Percentiles rank a stretch among this genome's conserved stretches.
These are phyloP conservation scores for Panthera leo DNA, from an alignment of 2,113 vertebrate genomes.

Conservation along the genomic window DNA sequence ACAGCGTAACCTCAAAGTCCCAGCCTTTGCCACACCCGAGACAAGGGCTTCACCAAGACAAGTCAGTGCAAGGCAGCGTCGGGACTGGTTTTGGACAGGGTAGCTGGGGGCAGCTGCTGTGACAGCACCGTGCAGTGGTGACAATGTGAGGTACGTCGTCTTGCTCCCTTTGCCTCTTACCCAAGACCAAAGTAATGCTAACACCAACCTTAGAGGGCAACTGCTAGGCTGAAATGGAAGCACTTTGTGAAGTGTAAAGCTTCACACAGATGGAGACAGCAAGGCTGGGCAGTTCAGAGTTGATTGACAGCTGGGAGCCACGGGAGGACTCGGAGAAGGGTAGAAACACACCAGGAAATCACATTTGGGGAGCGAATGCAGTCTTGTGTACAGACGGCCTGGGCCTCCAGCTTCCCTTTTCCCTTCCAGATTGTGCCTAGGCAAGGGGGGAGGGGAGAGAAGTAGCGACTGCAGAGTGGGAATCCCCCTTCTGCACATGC, in stretches of 20 bases:
- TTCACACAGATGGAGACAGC: background rate
- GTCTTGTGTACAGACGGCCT: background rate
- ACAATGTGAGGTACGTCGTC: background rate
- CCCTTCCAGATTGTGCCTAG: background rate
- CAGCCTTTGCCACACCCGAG: background rate
- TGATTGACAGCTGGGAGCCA: background rate
- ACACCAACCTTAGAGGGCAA: background rate
- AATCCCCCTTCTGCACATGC: background rate
- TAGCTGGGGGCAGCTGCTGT: too few relatives aligned
- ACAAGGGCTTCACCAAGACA: too few relatives aligned
- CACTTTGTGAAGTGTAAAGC: background rate
- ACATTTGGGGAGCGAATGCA: background rate
- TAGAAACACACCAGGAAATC: background rate
- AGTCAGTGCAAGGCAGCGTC: too few relatives aligned
- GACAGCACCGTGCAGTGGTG: background rate
- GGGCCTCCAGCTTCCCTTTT: background rate
- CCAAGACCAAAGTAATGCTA: background rate
- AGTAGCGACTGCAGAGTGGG: background rate
- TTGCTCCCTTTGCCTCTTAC: background rate
- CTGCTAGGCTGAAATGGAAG: background rate
- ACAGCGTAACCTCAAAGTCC: background rate
- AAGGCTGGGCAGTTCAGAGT: background rate
- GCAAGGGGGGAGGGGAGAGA: background rate
- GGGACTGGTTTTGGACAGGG: background rate
- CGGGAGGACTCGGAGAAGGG: background rate